These are phyloP conservation scores for Dallia pectoralis DNA, from an alignment of 2,797 vertebrate genomes.

Conservation along the genomic window DNA sequence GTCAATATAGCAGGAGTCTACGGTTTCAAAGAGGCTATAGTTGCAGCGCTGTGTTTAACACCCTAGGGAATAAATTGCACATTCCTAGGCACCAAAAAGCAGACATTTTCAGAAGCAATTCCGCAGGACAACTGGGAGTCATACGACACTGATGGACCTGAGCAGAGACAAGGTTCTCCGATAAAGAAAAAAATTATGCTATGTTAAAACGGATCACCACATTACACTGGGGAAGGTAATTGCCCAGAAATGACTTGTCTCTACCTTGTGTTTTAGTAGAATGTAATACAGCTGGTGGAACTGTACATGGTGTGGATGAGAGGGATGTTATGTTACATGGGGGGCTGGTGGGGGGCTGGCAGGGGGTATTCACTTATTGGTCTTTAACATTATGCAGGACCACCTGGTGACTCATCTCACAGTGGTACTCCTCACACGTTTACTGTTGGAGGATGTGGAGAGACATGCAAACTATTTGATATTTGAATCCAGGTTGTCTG, in stretches of 20 bases:
- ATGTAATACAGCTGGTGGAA: neutral
- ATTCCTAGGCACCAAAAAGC: slow-evolving; percentile 50
- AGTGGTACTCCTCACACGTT: slow-evolving; percentile 7
- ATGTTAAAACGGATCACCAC: neutral
- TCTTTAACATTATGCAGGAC: neutral
- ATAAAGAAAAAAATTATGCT: neutral
- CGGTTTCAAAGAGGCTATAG: slow-evolving; percentile 67
- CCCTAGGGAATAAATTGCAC: slow-evolving; percentile 53
- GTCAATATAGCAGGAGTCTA: slow-evolving; percentile 60
- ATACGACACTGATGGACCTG: neutral
- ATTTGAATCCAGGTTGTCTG: slow-evolving; percentile 21
- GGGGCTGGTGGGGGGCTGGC: neutral
- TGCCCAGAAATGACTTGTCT: neutral
- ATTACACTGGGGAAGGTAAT: no score
- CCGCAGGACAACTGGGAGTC: neutral
- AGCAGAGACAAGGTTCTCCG: neutral
- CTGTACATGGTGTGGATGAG: neutral
- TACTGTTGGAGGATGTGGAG: slow-evolving; percentile 19
- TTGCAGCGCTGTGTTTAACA: slow-evolving; percentile 65
- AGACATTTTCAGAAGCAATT: neutral
- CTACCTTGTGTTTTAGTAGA: neutral
- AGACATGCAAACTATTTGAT: slow-evolving; percentile 20
- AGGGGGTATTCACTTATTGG: neutral
- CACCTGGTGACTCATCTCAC: slow-evolving; percentile 8
- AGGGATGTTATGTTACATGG: slow-evolving; percentile 12